phyloP scores from a whole-genome alignment of 2,797 vertebrate species.

The Myoxocephalus aenaeus region DNA sequence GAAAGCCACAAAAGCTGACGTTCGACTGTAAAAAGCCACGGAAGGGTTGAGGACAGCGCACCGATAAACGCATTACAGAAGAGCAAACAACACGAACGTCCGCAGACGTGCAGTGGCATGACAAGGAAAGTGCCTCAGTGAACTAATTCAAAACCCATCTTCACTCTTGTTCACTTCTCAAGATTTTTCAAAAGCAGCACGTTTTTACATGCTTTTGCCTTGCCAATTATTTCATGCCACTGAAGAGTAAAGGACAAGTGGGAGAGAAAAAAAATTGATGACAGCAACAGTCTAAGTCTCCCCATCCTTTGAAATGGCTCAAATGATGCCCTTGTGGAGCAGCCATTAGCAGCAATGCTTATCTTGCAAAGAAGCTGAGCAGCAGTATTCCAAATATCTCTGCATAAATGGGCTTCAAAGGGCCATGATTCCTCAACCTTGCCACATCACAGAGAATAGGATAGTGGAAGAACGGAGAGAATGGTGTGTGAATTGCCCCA shows the following conservation, averaged over 20 bases:
- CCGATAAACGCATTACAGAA: conserved; percentile 23
- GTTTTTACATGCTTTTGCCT: conserved; percentile 54
- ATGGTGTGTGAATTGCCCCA: conserved; percentile 63
- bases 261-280: conserved; percentile 23
- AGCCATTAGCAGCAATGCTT: conserved; percentile 70
- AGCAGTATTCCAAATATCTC: conserved; percentile 67
- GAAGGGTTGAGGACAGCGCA: conserved; percentile 28
- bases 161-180: conserved; percentile 24
- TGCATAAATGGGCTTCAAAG: conserved; percentile 67
- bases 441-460: conserved; percentile 76
- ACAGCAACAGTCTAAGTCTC: conserved; percentile 39
- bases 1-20: conserved; percentile 33
- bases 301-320: conserved; percentile 54
- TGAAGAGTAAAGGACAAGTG: conserved; percentile 59
- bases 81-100: conserved; percentile 12
- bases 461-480: conserved; percentile 65
- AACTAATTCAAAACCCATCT: conserved; percentile 42
- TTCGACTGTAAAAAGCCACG: conserved; percentile 37
- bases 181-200: conserved; percentile 33
- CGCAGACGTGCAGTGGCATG: conserved; percentile 18
- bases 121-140: conserved; percentile 12
- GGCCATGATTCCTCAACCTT: conserved; percentile 61
- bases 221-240: conserved; percentile 63
- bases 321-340: conserved; percentile 68
- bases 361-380: conserved; percentile 63